Conservation (phyloP, 2,888 invertebrate genomes). For the Tanytarsus gracilentus region DNA sequence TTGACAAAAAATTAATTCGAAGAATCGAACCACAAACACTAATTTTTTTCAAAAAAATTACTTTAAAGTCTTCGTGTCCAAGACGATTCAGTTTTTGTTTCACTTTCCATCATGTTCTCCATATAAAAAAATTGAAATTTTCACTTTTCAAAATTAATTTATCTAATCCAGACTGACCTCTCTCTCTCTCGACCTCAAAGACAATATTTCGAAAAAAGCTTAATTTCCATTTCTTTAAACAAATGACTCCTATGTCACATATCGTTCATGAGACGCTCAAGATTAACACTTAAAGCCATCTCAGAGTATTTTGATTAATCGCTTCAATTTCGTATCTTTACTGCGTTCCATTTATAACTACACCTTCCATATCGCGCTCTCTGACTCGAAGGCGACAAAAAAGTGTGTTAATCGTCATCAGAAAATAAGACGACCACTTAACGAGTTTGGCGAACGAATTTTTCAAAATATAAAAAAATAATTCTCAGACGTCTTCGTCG, state of each 20-base stretch:
- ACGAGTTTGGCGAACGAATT: conserved; percentile 3
- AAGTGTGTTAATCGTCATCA: conserved; percentile 9
- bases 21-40: no score
- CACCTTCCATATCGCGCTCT: background rate
- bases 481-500: background rate
- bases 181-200: no score
- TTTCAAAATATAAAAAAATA: background rate
- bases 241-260: background rate
- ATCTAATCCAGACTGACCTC: no score
- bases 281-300: conserved; percentile 8
- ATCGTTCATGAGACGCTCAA: conserved; percentile 2
- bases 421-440: conserved; percentile 5
- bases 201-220: no score
- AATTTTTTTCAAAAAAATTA: no score
- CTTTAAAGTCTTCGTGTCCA: no score
- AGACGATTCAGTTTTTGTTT: no score
- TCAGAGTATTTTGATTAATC: conserved; percentile 10
- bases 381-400: conserved; percentile 4
- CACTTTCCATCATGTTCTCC: no score
- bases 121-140: no score
- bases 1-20: no score
- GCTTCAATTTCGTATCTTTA: conserved; percentile 5
- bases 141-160: no score
- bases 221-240: no score
- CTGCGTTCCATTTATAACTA: conserved; percentile 9